Conservation (phyloP, 2,113 vertebrate species). For the Recurvirostra avosetta region DNA sequence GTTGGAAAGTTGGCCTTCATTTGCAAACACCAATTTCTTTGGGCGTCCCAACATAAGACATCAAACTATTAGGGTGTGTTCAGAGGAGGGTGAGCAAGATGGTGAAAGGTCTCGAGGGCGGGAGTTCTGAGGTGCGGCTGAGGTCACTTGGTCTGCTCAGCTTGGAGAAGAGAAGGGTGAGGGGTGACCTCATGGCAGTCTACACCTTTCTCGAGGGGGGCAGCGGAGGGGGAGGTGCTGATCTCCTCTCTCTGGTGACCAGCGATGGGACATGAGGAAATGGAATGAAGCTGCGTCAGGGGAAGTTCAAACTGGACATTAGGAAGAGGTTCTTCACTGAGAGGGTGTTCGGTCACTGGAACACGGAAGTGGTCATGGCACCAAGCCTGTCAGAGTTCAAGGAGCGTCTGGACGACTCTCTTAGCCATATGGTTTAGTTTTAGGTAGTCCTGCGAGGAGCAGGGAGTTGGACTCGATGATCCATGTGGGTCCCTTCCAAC, state of each 20-base stretch:
- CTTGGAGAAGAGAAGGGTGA: background rate
- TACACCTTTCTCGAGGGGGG: background rate
- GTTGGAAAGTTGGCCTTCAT: background rate
- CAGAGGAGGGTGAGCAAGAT: background rate
- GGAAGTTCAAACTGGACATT: background rate
- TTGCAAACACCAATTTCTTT: background rate
- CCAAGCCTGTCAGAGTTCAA: background rate
- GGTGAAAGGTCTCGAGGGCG: background rate
- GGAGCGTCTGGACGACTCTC: rapidly evolving
- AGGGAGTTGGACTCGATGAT: background rate
- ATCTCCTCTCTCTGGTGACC: background rate
- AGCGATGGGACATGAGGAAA: rapidly evolving
- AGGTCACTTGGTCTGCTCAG: background rate
- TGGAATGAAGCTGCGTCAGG: background rate
- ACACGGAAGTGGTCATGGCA: background rate
- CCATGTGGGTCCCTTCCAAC: background rate
- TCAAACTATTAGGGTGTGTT: background rate
- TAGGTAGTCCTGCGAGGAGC: rapidly evolving
- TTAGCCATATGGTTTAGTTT: background rate
- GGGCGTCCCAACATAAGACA: background rate
- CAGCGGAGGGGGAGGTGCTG: background rate
- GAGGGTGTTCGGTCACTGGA: rapidly evolving
- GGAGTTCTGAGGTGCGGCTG: rapidly evolving
- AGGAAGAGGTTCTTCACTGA: background rate
- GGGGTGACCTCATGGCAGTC: background rate